These are phyloP conservation scores for Oophaga pumilio DNA, from an alignment of 2,113 vertebrate genomes.

Conservation along the genomic window DNA sequence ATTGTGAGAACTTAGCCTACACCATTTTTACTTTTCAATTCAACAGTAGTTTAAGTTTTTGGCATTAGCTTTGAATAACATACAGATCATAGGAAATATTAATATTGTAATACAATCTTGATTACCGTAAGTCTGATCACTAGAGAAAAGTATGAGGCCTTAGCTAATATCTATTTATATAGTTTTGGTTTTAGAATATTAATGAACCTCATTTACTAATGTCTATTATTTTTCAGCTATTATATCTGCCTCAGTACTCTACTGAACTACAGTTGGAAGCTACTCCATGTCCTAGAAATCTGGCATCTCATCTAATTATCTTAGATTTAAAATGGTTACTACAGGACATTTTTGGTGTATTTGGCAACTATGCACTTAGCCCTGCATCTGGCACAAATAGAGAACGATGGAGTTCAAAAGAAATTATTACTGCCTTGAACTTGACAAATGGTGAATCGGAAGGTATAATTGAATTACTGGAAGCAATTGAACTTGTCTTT, in stretches of 20 bases:
- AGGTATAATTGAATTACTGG: slow-evolving; percentile 33
- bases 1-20: too few relatives aligned
- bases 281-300: neutral
- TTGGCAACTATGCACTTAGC: slow-evolving; percentile 44
- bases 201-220: neutral
- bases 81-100: too few relatives aligned
- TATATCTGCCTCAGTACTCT: slow-evolving; percentile 16
- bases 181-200: neutral
- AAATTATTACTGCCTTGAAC: slow-evolving; percentile 22
- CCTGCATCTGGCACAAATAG: slow-evolving; percentile 29
- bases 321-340: slow-evolving; percentile 52
- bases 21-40: too few relatives aligned
- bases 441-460: slow-evolving; percentile 6
- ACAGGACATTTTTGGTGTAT: slow-evolving; percentile 52
- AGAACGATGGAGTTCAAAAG: slow-evolving; percentile 19
- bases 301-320: slow-evolving; percentile 33
- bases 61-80: too few relatives aligned
- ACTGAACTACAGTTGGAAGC: neutral
- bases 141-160: too few relatives aligned
- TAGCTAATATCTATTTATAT: too few relatives aligned
- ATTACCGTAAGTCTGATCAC: too few relatives aligned
- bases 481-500: slow-evolving; percentile 44
- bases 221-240: slow-evolving; percentile 27
- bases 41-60: too few relatives aligned
- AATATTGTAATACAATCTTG: too few relatives aligned